Conservation (phyloP, 2,797 vertebrate genomes). For the Adrianichthys oophorus region DNA sequence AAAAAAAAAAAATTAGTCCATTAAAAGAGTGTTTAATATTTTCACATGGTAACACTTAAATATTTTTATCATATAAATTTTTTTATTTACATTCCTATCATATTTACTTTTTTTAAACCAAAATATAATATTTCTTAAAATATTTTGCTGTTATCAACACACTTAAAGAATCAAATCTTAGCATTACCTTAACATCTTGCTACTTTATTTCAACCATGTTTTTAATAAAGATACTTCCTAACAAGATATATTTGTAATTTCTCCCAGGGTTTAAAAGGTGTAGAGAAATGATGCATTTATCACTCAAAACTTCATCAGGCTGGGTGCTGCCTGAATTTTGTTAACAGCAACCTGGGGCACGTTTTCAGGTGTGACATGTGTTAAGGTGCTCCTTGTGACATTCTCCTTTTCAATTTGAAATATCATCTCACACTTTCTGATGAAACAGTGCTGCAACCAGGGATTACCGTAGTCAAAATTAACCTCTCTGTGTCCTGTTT, state of each 20-base stretch:
- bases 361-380: slow-evolving; percentile 2
- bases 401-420: slow-evolving; percentile 3
- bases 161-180: no score
- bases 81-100: no score
- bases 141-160: no score
- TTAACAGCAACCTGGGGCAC: slow-evolving; percentile 28
- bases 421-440: slow-evolving; percentile 34
- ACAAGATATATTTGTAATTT: not conserved
- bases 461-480: slow-evolving; percentile 11
- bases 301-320: slow-evolving; percentile 18
- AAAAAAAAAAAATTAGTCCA: no score
- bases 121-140: no score
- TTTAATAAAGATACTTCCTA: not conserved
- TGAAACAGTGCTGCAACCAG: slow-evolving; percentile 38
- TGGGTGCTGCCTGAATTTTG: slow-evolving; percentile 9
- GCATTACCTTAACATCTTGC: no score
- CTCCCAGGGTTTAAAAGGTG: slow-evolving; percentile 13
- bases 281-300: slow-evolving; percentile 22
- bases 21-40: no score
- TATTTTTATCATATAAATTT: no score
- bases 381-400: slow-evolving; percentile 1
- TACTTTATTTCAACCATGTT: no score
- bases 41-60: no score
- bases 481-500: slow-evolving; percentile 6
- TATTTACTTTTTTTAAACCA: no score